These are phyloP conservation scores for Rostratula benghalensis DNA, from an alignment of 2,113 vertebrate genomes.

Conservation along the genomic window DNA sequence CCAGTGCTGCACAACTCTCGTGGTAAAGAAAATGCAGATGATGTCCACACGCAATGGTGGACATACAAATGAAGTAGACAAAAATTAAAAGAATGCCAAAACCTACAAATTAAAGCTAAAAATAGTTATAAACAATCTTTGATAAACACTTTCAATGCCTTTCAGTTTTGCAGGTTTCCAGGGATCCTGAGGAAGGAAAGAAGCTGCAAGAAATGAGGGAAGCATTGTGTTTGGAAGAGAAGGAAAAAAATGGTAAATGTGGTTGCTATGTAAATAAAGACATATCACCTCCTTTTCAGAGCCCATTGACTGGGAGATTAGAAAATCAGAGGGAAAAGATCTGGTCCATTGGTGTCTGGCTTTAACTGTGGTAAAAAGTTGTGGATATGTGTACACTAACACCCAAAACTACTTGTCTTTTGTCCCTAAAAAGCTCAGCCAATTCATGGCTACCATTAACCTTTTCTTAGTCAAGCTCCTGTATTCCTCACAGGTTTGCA, in stretches of 20 bases:
- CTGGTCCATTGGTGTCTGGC: neutral
- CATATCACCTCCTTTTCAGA: neutral
- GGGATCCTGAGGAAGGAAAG: neutral
- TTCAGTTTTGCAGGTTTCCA: constrained; percentile 36
- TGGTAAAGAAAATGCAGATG: neutral
- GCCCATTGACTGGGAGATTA: neutral
- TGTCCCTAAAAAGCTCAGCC: neutral
- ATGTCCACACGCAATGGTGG: neutral
- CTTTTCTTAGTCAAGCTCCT: neutral
- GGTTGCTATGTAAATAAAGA: neutral
- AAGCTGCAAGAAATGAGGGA: neutral
- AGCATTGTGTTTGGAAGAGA: neutral
- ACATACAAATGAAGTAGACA: neutral
- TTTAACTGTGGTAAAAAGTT: neutral
- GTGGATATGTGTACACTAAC: neutral
- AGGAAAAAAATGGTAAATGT: neutral
- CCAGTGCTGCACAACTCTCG: neutral
- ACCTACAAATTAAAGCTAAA: neutral
- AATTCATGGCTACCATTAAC: neutral
- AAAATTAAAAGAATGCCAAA: neutral
- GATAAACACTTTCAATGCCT: neutral
- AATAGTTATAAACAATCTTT: neutral
- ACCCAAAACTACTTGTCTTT: neutral
- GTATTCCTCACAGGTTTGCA: neutral
- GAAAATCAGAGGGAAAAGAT: neutral